phyloP scores from a whole-genome alignment of 23 tunicate genomes.

The Aplidium turbinatum region DNA sequence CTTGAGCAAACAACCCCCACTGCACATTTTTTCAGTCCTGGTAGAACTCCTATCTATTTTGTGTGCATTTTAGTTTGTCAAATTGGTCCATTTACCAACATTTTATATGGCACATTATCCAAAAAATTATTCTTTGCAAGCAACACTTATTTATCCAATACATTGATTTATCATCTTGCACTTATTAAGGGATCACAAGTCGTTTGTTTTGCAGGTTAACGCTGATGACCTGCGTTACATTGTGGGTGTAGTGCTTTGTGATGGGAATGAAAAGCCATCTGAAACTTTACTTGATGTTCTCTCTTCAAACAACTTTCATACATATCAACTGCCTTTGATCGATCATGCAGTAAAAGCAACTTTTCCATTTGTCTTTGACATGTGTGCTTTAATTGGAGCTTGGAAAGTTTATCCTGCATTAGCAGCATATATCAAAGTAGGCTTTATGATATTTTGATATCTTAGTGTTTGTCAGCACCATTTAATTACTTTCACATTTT shows the following conservation, averaged over 20 bases:
- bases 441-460: background rate
- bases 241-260: conserved; percentile 46
- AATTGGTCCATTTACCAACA: no score
- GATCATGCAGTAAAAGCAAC: conserved; percentile 60
- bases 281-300: conserved; percentile 17
- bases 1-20: no score
- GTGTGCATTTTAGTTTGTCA: no score
- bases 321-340: conserved; percentile 40
- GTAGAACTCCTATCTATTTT: no score
- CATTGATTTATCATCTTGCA: no score
- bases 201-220: no score
- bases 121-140: no score
- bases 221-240: conserved; percentile 39
- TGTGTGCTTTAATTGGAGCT: conserved; percentile 60
- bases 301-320: conserved; percentile 27
- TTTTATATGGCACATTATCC: no score
- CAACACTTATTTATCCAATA: no score
- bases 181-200: no score
- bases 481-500: no score
- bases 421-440: conserved; percentile 42
- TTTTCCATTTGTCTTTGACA: conserved; percentile 50
- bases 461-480: background rate
- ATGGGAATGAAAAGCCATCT: conserved; percentile 47
- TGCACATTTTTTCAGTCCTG: no score
- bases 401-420: conserved; percentile 70